Base-by-base conservation (phyloP, 1,140 invertebrate genomes). In the Drosophila triauraria region DNA sequence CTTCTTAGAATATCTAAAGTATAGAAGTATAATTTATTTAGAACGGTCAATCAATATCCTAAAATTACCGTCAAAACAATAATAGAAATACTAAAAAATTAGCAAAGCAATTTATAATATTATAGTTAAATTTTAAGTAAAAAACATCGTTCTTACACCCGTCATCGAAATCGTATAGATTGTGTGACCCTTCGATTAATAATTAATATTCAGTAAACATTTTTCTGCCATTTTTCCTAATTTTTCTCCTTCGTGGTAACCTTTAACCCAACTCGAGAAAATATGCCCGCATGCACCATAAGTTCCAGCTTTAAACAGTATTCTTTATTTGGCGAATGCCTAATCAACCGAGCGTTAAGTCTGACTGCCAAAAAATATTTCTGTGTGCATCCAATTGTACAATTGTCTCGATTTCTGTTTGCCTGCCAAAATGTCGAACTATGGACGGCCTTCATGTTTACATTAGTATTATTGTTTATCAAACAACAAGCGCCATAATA, bases 381-480 rank as follows among this genome's bases (percentile, higher is more conserved):
- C 53, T 76, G 59, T 76, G 72, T 76, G 71, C 75, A 77, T 32
- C 53, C 53, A 65, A 76, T 76, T 76, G 75, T 67, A 67, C 47
- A 76, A 58, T 67, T 65, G 61, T 76, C 61, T 76, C 72, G 71
- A 76, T 76, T 76, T 23, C 70, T 76, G 60, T 65, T 77, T 76
- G 72, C 76, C 74, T 77, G 75, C 75, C 75, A 79, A 59, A 72
- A 82, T 63, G 54, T 60, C 71, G 48, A 71, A 81, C 67, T 76
- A 64, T 56, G 48, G 50, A 48, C 50, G 71, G 70, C 44, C 58
- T 71, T 70, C 53, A 48, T 80, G 78, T 80, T 44, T 47, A 70
- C 72, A 80, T 59, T 54, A 64, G 59, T 81, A 80, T 74, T 70
- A 60, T 50, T 68, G 62, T 87, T 85, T 82, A 71, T 59, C 83